A percentile compares a stretch with the other conserved stretches of the same genome.
Conservation (phyloP, 2,888 invertebrate species). For the Panopea generosa region DNA sequence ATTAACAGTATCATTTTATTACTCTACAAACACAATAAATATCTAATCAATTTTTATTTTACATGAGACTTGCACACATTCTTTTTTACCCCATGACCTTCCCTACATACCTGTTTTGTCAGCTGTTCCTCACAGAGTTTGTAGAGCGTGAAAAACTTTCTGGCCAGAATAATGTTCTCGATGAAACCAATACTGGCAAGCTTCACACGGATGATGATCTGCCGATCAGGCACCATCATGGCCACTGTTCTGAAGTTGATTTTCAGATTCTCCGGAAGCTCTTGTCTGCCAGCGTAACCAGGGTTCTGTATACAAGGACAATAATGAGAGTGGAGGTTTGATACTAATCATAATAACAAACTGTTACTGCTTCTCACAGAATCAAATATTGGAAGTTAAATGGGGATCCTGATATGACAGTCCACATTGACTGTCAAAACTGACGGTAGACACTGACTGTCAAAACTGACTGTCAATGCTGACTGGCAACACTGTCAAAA, state of each 20-base stretch:
- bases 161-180: slow-evolving; percentile 84
- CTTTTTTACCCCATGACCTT: no score
- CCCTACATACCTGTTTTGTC: slow-evolving; percentile 85
- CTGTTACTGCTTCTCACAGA: slow-evolving; percentile 3
- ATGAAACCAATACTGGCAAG: slow-evolving; percentile 85
- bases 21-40: no score
- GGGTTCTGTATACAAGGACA: slow-evolving; percentile 80
- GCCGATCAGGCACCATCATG: slow-evolving; percentile 86
- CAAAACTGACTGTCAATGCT: no score
- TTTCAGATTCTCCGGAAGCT: slow-evolving; percentile 86
- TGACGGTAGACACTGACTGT: no score
- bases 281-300: slow-evolving; percentile 86
- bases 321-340: not conserved
- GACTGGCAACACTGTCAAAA: no score
- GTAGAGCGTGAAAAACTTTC: slow-evolving; percentile 85
- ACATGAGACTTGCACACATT: no score
- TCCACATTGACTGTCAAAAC: no score
- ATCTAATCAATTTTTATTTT: no score
- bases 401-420: no score
- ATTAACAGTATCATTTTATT: no score
- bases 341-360: not conserved
- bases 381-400: no score
- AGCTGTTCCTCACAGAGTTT: slow-evolving; percentile 86
- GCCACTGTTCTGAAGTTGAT: slow-evolving; percentile 86
- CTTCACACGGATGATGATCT: slow-evolving; percentile 86